Evolutionary conservation across 2,888 invertebrate species (phyloP).

Genomic region (Heliconius ethilla): DNA sequence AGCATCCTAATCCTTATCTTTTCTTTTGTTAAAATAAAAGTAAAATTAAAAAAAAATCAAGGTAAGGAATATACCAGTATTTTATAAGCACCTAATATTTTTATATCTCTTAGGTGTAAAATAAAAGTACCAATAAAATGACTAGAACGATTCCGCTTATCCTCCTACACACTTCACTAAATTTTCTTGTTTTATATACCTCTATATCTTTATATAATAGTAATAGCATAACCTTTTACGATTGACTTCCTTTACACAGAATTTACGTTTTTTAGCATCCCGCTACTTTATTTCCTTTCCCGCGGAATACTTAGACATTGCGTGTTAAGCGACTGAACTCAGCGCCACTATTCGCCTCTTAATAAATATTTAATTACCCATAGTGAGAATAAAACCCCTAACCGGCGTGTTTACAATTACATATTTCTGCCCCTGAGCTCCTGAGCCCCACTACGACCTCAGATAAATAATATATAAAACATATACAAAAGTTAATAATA

Average conservation of each 20-base stretch:
- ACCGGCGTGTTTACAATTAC: no score
- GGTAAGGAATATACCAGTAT: neutral
- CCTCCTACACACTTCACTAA: constrained; percentile 27
- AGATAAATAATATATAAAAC: no score
- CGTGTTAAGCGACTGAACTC: neutral
- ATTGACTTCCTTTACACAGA: no score
- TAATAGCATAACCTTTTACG: no score
- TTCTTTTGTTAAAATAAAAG: constrained; percentile 2
- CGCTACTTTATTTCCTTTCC: no score
- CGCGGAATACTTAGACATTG: no score
- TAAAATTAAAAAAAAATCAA: neutral
- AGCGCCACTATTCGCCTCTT: neutral
- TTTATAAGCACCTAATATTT: neutral
- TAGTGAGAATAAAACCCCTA: no score
- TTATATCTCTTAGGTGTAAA: constrained; percentile 8
- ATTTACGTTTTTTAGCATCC: neutral
- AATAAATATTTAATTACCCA: neutral
- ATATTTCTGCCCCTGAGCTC: no score
- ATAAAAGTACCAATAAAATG: constrained; percentile 16
- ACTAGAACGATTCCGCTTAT: constrained; percentile 25
- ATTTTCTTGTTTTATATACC: constrained; percentile 10
- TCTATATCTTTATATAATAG: no score
- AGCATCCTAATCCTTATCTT: neutral
- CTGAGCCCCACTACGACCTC: no score
- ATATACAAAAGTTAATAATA: constrained; percentile 2